These are phyloP conservation scores for Pleuronectes platessa DNA, from an alignment of 2,113 vertebrate species.

Conservation along the genomic window DNA sequence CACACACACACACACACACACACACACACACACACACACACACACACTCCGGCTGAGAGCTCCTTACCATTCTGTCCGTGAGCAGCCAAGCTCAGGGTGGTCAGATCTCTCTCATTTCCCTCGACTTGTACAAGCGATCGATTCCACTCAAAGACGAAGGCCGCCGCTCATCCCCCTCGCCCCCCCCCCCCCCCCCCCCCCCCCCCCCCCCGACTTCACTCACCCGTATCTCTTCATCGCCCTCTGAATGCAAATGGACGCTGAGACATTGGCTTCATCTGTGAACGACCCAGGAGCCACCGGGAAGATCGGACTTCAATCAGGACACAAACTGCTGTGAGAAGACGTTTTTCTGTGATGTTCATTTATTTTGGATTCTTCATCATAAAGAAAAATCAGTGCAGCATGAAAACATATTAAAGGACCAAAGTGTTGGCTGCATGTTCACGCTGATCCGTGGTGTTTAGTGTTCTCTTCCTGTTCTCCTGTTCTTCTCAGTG, in stretches of 20 bases:
- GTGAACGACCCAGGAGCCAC: neutral
- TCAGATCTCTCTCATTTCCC: constrained; percentile 73
- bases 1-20: constrained; percentile 15
- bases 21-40: constrained; percentile 34
- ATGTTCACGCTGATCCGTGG: too few species aligned
- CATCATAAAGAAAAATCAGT: neutral
- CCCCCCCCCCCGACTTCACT: constrained; percentile 31
- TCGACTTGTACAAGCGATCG: constrained; percentile 66
- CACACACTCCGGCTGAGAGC: neutral
- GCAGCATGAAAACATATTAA: neutral
- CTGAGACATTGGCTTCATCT: constrained; percentile 23
- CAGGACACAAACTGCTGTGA: neutral
- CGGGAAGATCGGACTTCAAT: constrained; percentile 35
- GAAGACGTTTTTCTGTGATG: constrained; percentile 11
- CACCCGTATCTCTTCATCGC: constrained; percentile 19
- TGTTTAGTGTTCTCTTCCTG: too few species aligned
- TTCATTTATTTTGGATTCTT: neutral
- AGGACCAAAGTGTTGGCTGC: constrained; percentile 5
- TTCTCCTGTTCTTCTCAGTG: too few species aligned
- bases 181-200: constrained; percentile 15
- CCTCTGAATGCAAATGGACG: constrained; percentile 58
- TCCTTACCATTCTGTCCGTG: constrained; percentile 53
- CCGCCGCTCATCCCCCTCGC: constrained; percentile 39
- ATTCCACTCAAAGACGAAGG: constrained; percentile 68
- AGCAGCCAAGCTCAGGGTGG: constrained; percentile 52